phyloP scores from a whole-genome alignment of 2,113 vertebrate species.

The Pterocles gutturalis region DNA sequence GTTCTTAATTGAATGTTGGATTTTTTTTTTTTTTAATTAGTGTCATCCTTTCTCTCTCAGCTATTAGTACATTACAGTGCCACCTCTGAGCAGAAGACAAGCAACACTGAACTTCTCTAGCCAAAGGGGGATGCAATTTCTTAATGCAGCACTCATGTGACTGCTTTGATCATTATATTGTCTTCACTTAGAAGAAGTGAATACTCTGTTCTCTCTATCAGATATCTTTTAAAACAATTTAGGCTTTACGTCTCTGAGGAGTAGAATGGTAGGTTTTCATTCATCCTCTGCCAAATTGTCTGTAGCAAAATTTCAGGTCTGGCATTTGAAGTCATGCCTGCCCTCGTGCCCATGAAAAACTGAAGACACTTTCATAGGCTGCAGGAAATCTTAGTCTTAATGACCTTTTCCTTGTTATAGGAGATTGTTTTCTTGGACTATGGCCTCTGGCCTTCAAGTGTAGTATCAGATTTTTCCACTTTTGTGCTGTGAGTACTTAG shows the following conservation, averaged over 20 bases:
- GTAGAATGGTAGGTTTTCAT: slow-evolving; percentile 24
- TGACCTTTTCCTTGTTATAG: slow-evolving; percentile 48
- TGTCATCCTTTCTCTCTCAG: background rate
- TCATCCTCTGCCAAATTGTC: slow-evolving; percentile 10
- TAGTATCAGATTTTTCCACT: slow-evolving; percentile 56
- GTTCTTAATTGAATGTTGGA: background rate
- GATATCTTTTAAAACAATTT: background rate
- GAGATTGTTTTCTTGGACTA: slow-evolving; percentile 14
- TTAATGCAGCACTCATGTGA: background rate
- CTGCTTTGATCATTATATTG: background rate
- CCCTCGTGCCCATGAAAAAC: background rate
- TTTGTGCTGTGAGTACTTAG: slow-evolving; percentile 31
- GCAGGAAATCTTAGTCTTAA: slow-evolving; percentile 38
- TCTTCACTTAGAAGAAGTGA: background rate
- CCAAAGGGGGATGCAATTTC: background rate
- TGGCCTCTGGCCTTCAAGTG: slow-evolving; percentile 48
- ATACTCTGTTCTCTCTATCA: background rate
- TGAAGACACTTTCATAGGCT: slow-evolving; percentile 1
- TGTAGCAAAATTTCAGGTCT: slow-evolving; percentile 3
- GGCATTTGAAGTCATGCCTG: slow-evolving; percentile 19
- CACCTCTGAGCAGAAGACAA: background rate
- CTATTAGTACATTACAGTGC: background rate
- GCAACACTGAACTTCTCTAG: background rate
- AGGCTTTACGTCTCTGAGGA: background rate
- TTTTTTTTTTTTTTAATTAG: background rate